phyloP scores from a whole-genome alignment of 1,140 invertebrate species.

The Papilio xuthus region DNA sequence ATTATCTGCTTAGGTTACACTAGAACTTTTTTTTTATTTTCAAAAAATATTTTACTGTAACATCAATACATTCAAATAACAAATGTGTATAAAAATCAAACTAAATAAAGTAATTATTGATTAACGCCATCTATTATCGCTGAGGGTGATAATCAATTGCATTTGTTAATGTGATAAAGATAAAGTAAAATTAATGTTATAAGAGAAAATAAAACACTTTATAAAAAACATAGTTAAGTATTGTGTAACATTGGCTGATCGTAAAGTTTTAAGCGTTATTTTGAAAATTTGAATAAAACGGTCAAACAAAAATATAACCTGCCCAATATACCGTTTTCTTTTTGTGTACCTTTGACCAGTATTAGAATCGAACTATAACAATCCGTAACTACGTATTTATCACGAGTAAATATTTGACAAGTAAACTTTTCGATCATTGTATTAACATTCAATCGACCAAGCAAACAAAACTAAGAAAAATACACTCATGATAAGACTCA shows the following conservation, averaged over 20 bases:
- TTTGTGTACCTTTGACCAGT: neutral
- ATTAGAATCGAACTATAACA: too few relatives aligned
- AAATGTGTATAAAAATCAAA: neutral
- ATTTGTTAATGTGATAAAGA: neutral
- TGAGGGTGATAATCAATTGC: neutral
- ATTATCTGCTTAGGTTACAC: neutral
- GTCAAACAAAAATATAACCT: neutral
- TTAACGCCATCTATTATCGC: constrained; percentile 11
- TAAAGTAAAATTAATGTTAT: neutral
- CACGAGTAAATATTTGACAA: neutral
- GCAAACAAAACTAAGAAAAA: constrained; percentile 41
- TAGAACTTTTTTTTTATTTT: too few relatives aligned
- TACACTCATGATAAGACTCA: constrained; percentile 57
- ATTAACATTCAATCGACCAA: constrained; percentile 10
- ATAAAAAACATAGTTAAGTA: neutral
- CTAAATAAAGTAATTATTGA: neutral
- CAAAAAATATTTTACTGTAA: too few relatives aligned
- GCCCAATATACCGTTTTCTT: neutral
- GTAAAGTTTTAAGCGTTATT: too few relatives aligned
- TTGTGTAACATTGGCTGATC: too few relatives aligned
- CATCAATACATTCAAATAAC: too few relatives aligned
- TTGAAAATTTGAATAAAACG: neutral
- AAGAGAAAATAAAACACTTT: too few relatives aligned
- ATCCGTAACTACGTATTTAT: neutral
- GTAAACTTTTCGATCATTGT: neutral